Evolutionary conservation across 2,797 vertebrate genomes (phyloP), one percentile per base, ranked within the genome.

Genomic region (Malacoctenus gilli): DNA sequence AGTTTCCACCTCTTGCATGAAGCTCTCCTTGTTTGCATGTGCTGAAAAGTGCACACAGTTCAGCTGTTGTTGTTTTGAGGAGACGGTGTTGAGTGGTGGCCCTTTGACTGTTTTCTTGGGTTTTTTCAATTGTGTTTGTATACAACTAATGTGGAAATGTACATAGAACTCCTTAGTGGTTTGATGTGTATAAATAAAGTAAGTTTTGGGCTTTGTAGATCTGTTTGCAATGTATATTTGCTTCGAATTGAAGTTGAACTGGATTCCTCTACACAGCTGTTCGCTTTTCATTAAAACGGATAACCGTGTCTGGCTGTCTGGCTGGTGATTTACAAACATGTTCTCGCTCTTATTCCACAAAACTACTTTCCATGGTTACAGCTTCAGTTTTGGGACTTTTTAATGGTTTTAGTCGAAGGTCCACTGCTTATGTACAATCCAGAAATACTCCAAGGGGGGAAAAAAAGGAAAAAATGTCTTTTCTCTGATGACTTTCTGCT

Each of bases 161-260:
- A 73, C 69, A 89, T 83, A 88, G 52, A 66, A 56, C 55, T 70
- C 67, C 44, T 62, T 82, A 77, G 82, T 89, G 85, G 72, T 80
- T 88, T 87, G 82, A 75, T 70, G 68, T 90, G 89, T 89, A 88
- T 88, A 86, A 72, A 75, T 75, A 50, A 69, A 74, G 72, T 88
- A 60, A 55, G 52, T 77, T 79, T 80, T 58, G 85, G 74, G 78
- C 83, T 80, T 83, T 78, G 71, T 87, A 77, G 79, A 75, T 89
- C 68, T 87, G 75, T 89, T 86, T 64, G 78, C 88, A 85, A 72
- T 91, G 88, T 91, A 91, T 65, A 91, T 89, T 90, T 88, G 85
- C 85, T 85, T 85, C 87, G 73, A 79, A 79, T 75, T 57, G 31
- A 82, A 78, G 38, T 85, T 78, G 74, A 79, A 80, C 60, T 63